A percentile compares a stretch with the other conserved stretches of the same genome.
These are phyloP conservation scores for Baronia brevicornis DNA, from an alignment of 2,888 invertebrate species.

Conservation along the genomic window DNA sequence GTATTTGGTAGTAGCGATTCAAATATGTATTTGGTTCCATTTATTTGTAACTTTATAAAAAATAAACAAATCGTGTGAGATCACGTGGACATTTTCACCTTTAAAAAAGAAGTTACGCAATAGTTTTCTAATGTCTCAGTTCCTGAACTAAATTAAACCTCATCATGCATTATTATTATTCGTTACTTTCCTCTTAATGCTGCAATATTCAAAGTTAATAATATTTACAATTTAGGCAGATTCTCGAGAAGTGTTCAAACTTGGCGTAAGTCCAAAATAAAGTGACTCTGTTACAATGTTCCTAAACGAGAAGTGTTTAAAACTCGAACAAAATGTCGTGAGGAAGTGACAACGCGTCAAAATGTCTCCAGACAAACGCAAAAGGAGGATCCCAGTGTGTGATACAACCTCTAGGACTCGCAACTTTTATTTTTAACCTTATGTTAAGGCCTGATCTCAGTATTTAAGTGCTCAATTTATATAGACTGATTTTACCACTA, in stretches of 20 bases:
- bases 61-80: too few relatives aligned
- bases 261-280: slow-evolving; percentile 32
- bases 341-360: slow-evolving; percentile 46
- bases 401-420: slow-evolving; percentile 31
- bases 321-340: slow-evolving; percentile 22
- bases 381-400: slow-evolving; percentile 43
- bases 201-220: slow-evolving; percentile 23
- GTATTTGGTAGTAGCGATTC: too few relatives aligned
- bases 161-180: too few relatives aligned
- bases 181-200: too few relatives aligned
- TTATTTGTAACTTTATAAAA: too few relatives aligned
- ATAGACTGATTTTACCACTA: slow-evolving; percentile 41
- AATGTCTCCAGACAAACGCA: slow-evolving; percentile 66
- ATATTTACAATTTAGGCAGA: slow-evolving; percentile 19
- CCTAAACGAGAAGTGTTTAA: slow-evolving; percentile 28
- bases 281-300: slow-evolving; percentile 46
- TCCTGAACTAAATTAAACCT: too few relatives aligned
- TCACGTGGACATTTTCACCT: too few relatives aligned
- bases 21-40: too few relatives aligned
- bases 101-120: too few relatives aligned
- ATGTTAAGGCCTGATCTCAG: slow-evolving; percentile 45
- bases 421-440: slow-evolving; percentile 17
- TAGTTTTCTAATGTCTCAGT: too few relatives aligned
- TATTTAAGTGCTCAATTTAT: slow-evolving; percentile 57
- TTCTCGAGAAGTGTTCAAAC: slow-evolving; percentile 20